Base-by-base conservation (phyloP, 2,113 vertebrate species). In the Rhinichthys klamathensis region DNA sequence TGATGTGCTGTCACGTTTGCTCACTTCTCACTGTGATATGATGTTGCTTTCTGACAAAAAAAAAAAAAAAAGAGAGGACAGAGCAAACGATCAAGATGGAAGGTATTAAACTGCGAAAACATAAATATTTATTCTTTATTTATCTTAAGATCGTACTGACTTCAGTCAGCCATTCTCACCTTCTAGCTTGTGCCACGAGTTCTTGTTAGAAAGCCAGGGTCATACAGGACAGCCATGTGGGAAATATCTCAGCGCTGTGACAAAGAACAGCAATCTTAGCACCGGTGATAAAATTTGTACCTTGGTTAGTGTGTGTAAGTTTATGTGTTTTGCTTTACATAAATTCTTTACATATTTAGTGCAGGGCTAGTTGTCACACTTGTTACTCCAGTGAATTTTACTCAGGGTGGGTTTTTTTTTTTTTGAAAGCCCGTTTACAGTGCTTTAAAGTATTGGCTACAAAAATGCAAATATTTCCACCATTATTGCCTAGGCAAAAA, bases 171-270 rank as follows among this genome's bases (percentile, higher is more conserved):
- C 10, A 41, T 73, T 46, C 83, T 56, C 41, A 49, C 54, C 79
- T 27, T 21, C 21, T 38, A 32, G 38, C 69, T 84, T 35, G 41
- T 72, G 80, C 56, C 82, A n/a, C 84, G 80, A 49, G 60, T 76
- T 87, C 83, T 76, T 70, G 77, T 65, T 67, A 16, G 72, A 61
- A 44, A 54, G 60, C 51, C 32, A 46, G 67, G 32, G 63, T 38
- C 79, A 70, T 58, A 35, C 80, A 56, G 51, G 16, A 63, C 80
- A 79, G 60, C 76, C 25, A 75, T 63, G 79, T 88, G 87, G 82
- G 87, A 87, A 90, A 90, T 88, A 88, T 86, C 85, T 41, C 82
- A 84, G 44, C 21, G 38, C n/a, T 83, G 74, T 88, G 58, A 79
- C 85, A 85, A 79, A 72, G 72, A 88, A 69, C 73, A 85, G 49